Conservation (phyloP, 2,797 vertebrate genomes). For the Chaenodraco wilsoni region DNA sequence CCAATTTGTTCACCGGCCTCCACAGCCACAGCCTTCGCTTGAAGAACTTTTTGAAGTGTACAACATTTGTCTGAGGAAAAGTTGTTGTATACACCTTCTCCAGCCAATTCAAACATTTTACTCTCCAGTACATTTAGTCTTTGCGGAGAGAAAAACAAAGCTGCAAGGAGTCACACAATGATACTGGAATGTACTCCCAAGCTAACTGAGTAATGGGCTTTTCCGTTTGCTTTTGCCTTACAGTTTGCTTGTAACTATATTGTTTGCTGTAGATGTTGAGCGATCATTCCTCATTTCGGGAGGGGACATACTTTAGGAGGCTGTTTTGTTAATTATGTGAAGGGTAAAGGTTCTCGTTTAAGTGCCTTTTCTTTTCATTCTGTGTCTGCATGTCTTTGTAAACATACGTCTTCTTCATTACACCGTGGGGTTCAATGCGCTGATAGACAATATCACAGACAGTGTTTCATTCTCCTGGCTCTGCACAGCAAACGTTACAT, state of each 20-base stretch:
- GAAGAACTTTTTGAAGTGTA: conserved; percentile 58
- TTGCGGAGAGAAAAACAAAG: conserved; percentile 69
- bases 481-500: conserved; percentile 30
- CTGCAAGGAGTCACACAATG: conserved; percentile 43
- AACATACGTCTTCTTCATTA: conserved; percentile 18
- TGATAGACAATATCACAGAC: conserved; percentile 26
- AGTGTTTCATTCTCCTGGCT: conserved; percentile 27
- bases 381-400: conserved; percentile 34
- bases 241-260: conserved; percentile 61
- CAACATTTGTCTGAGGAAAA: conserved; percentile 55
- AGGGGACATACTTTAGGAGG: conserved; percentile 33
- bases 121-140: conserved; percentile 62
- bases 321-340: conserved; percentile 60
- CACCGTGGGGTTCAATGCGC: conserved; percentile 33
- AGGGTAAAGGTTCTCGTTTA: conserved; percentile 24
- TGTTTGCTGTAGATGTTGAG: conserved; percentile 54
- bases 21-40: conserved; percentile 35
- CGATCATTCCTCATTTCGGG: conserved; percentile 61
- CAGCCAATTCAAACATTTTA: conserved; percentile 76
- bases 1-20: conserved; percentile 44
- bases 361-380: conserved; percentile 40
- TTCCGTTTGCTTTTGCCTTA: conserved; percentile 57
- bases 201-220: conserved; percentile 59
- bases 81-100: conserved; percentile 61
- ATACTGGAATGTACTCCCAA: conserved; percentile 64